Conservation (phyloP, 2,797 vertebrate species). For the Tapirus indicus region DNA sequence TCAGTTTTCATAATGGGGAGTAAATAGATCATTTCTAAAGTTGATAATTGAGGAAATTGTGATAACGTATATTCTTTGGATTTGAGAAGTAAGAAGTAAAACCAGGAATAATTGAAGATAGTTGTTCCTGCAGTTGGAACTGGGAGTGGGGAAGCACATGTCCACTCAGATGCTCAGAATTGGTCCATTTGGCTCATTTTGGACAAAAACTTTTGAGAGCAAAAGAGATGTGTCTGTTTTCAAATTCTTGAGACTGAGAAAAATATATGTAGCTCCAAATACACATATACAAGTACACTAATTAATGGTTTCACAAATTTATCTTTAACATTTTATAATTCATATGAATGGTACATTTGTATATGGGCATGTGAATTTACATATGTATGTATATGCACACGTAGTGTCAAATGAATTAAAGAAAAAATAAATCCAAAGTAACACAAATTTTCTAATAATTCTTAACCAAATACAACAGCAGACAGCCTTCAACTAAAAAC, state of each 20-base stretch:
- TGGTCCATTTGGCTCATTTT: neutral
- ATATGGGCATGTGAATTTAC: neutral
- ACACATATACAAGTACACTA: neutral
- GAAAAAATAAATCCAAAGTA: neutral
- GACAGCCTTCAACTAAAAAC: constrained; percentile 37
- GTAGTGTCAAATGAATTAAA: neutral
- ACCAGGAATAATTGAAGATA: neutral
- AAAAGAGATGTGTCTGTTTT: neutral
- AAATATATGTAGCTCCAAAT: neutral
- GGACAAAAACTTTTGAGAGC: constrained; percentile 9
- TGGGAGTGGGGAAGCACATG: neutral
- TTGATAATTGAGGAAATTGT: constrained; percentile 3
- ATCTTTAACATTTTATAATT: constrained; percentile 42
- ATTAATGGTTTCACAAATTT: constrained; percentile 40
- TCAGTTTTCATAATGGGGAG: neutral
- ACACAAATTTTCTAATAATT: neutral
- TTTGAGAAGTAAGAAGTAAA: constrained; percentile 25
- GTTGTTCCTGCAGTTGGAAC: neutral
- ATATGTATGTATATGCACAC: neutral
- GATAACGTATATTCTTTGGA: neutral
- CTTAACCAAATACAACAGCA: neutral
- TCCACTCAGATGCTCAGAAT: neutral
- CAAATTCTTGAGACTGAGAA: constrained; percentile 20
- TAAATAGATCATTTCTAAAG: constrained; percentile 25
- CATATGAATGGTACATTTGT: neutral